These are phyloP conservation scores for Zosterops borbonicus DNA, from an alignment of 2,113 vertebrate genomes.

Conservation along the genomic window DNA sequence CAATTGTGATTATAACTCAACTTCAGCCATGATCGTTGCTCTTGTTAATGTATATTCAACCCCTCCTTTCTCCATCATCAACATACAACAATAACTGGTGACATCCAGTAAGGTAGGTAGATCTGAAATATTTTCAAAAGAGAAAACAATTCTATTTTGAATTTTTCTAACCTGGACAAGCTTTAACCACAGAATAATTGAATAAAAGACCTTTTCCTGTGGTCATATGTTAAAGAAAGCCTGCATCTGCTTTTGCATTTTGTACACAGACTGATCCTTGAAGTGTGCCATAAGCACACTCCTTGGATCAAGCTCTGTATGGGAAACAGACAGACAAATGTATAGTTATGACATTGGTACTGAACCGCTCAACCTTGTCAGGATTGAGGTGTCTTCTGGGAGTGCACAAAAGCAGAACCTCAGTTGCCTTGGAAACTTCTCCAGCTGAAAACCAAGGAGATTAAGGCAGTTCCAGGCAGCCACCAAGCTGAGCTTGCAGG, in stretches of 20 bases:
- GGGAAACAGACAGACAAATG: constrained; percentile 39
- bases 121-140: not conserved
- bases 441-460: constrained; percentile 42
- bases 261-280: not conserved
- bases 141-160: not conserved
- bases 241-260: constrained; percentile 27
- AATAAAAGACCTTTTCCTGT: not conserved
- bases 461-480: constrained; percentile 35
- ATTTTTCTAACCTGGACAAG: not conserved
- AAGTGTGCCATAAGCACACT: not conserved
- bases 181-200: not conserved
- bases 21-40: not conserved
- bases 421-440: constrained; percentile 71
- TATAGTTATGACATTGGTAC: constrained; percentile 57
- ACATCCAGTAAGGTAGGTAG: not conserved
- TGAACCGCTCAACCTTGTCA: constrained; percentile 48
- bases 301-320: not conserved
- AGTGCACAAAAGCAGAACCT: constrained; percentile 63
- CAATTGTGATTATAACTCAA: not conserved
- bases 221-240: not conserved
- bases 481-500: not conserved
- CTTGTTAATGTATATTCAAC: not conserved
- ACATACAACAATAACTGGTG: not conserved
- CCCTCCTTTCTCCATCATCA: not conserved
- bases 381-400: constrained; percentile 62